Evolutionary conservation across 2,797 vertebrate genomes (phyloP).

Genomic region (Poecilia gillii): DNA sequence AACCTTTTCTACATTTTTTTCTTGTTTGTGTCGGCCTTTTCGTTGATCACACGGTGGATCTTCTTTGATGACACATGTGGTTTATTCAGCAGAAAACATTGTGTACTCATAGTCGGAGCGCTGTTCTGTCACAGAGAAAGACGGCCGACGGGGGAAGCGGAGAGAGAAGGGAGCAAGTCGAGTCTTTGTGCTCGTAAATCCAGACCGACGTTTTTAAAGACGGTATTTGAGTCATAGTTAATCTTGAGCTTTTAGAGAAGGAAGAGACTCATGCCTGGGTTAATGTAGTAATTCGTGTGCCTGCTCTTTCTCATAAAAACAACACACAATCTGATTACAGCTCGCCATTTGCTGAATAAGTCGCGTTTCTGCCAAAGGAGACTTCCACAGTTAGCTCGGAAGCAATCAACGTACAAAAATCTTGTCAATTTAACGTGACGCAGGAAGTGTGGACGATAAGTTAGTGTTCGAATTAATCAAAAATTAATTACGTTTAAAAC

Average conservation of each 20-base stretch:
- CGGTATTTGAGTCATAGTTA: conserved; percentile 63
- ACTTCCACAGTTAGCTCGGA: background rate
- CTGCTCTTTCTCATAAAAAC: conserved; percentile 17
- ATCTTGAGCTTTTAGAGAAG: conserved; percentile 68
- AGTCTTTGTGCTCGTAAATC: conserved; percentile 58
- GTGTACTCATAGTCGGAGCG: conserved; percentile 43
- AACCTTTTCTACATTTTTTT: conserved; percentile 70
- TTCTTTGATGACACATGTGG: conserved; percentile 70
- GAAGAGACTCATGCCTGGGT: conserved; percentile 51
- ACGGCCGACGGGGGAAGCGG: conserved; percentile 29
- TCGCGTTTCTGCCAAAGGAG: background rate
- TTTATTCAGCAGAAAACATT: conserved; percentile 63
- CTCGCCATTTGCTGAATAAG: conserved; percentile 14
- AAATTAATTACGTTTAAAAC: background rate
- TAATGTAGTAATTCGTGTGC: conserved; percentile 48
- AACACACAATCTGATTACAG: conserved; percentile 38
- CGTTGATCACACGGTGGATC: conserved; percentile 61
- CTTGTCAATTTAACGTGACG: background rate
- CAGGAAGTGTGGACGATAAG: background rate
- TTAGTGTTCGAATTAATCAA: background rate
- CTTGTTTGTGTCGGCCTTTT: conserved; percentile 49
- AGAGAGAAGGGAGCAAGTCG: conserved; percentile 28
- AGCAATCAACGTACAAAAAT: background rate
- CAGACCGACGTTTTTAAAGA: conserved; percentile 36
- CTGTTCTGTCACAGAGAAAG: conserved; percentile 28